Percentiles rank a stretch among this genome's conserved stretches.
These are phyloP conservation scores for Hybognathus amarus DNA, from an alignment of 2,797 vertebrate genomes.

Conservation along the genomic window DNA sequence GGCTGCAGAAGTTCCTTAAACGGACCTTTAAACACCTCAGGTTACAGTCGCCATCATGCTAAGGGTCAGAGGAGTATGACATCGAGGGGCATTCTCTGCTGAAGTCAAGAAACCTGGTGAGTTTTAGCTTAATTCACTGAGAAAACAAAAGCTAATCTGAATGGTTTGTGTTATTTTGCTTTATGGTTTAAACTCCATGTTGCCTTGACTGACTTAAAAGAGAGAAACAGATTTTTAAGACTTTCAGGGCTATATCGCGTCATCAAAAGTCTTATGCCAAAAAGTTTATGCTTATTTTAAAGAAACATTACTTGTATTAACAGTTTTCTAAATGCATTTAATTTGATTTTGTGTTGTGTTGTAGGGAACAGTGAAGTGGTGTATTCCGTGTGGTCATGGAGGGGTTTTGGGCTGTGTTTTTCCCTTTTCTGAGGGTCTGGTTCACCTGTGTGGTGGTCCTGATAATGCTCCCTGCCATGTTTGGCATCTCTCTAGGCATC, in stretches of 20 bases:
- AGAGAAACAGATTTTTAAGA: background rate
- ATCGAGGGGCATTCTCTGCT: background rate
- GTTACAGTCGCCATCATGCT: background rate
- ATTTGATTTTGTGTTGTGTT: background rate
- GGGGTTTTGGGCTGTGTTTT: slow-evolving; percentile 68
- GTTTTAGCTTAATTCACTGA: background rate
- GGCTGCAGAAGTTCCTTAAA: slow-evolving; percentile 25
- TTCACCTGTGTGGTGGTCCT: slow-evolving; percentile 77
- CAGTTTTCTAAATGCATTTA: background rate
- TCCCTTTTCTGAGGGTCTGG: slow-evolving; percentile 78
- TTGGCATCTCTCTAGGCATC: slow-evolving; percentile 91
- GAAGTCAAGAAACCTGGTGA: slow-evolving; percentile 18
- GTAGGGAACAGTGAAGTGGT: slow-evolving; percentile 8
- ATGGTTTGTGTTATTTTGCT: background rate
- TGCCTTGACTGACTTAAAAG: background rate
- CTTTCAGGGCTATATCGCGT: background rate
- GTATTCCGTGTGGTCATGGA: slow-evolving; percentile 74
- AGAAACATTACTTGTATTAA: background rate
- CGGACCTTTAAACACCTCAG: background rate
- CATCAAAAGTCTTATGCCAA: background rate
- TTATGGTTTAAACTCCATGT: background rate
- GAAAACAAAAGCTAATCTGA: background rate
- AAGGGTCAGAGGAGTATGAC: slow-evolving; percentile 22
- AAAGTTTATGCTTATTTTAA: background rate
- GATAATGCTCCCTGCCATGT: slow-evolving; percentile 89